Conservation (phyloP, 2,888 invertebrate genomes). For the Harpalus rufipes region DNA sequence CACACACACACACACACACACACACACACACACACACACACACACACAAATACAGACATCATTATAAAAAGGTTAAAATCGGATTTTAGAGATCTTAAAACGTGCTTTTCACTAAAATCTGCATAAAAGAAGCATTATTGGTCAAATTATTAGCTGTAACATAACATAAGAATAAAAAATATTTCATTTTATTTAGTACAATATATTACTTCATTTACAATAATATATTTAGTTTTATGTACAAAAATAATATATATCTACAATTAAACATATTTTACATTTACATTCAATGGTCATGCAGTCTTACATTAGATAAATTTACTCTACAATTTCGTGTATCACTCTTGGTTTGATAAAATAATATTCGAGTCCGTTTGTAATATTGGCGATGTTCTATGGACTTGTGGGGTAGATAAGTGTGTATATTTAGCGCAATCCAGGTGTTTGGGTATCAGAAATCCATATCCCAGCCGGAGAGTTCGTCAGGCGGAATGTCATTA, state of each 20-base stretch:
- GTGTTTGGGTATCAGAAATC: conserved; percentile 80
- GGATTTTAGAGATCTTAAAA: too few relatives aligned
- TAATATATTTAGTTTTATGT: neutral
- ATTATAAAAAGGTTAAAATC: too few relatives aligned
- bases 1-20: too few relatives aligned
- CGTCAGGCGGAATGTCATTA: conserved; percentile 83
- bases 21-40: too few relatives aligned
- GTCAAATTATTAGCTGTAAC: too few relatives aligned
- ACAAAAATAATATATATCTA: conserved; percentile 31
- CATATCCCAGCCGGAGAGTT: conserved; percentile 85
- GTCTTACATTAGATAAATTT: conserved; percentile 7
- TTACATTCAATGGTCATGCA: conserved; percentile 9
- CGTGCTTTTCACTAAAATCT: too few relatives aligned
- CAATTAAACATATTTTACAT: neutral
- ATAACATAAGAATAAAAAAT: neutral
- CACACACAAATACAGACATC: too few relatives aligned
- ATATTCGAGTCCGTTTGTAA: neutral
- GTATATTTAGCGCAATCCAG: conserved; percentile 32
- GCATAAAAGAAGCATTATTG: too few relatives aligned
- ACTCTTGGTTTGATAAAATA: neutral
- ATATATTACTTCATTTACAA: neutral
- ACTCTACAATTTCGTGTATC: neutral
- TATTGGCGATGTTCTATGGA: neutral
- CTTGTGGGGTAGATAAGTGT: neutral
- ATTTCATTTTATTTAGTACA: neutral